Conservation (phyloP, 2,888 invertebrate species). For the Tetanocera ferruginea region DNA sequence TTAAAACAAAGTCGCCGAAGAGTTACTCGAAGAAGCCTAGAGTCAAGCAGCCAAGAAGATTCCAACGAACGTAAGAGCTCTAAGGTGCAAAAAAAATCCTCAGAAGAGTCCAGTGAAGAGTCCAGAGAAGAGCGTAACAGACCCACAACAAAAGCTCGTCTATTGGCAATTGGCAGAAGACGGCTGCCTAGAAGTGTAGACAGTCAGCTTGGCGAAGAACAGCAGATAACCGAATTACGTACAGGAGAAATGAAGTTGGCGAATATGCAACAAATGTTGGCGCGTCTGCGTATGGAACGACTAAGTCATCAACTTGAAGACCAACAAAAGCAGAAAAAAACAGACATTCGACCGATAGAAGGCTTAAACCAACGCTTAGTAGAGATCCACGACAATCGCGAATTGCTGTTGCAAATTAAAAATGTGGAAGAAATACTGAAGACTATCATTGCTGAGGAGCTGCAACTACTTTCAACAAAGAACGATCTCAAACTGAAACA, state of each 20-base stretch:
- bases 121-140: not conserved
- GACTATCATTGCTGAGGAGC: not conserved
- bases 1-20: not conserved
- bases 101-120: conserved; percentile 7
- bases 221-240: not conserved
- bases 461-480: not conserved
- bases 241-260: conserved; percentile 19
- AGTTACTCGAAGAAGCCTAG: not conserved
- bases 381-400: not conserved
- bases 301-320: conserved; percentile 20
- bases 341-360: not conserved
- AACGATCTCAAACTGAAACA: not conserved
- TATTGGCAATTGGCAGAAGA: not conserved
- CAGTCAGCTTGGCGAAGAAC: not conserved
- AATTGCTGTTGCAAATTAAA: not conserved
- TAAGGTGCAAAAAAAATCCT: not conserved
- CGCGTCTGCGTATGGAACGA: conserved; percentile 23
- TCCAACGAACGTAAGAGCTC: not conserved
- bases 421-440: not conserved
- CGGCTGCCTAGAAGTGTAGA: not conserved
- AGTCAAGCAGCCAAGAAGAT: not conserved
- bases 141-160: not conserved
- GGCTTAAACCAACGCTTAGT: not conserved
- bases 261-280: conserved; percentile 27
- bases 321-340: not conserved